A percentile compares a stretch with the other conserved stretches of the same genome.
These are phyloP conservation scores for Mastomys natalensis DNA, from an alignment of 2,113 vertebrate genomes.

Conservation along the genomic window DNA sequence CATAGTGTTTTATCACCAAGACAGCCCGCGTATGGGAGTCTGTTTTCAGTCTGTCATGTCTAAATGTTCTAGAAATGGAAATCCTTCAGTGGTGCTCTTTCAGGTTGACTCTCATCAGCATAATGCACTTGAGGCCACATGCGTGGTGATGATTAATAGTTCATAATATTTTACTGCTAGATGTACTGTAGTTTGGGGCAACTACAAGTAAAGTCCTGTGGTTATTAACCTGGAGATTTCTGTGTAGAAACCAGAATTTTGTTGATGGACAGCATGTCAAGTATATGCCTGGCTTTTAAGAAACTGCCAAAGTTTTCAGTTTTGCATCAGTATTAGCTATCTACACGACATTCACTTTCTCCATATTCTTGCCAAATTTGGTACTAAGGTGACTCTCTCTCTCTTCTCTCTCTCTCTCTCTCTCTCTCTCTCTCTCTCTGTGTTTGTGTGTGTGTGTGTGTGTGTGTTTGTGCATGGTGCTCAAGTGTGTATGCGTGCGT, in stretches of 20 bases:
- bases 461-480: too few species aligned
- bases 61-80: background rate
- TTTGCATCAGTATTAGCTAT: background rate
- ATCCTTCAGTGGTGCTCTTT: background rate
- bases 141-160: background rate
- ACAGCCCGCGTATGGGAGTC: background rate
- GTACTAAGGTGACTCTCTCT: background rate
- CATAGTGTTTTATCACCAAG: background rate
- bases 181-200: background rate
- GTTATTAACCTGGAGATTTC: background rate
- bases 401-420: too few species aligned
- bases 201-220: background rate
- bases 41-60: background rate
- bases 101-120: background rate
- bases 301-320: background rate
- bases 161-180: conserved; percentile 5
- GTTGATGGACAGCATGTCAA: background rate
- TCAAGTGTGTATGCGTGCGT: too few species aligned
- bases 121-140: background rate
- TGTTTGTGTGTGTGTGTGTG: background rate
- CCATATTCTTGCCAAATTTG: background rate
- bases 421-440: too few species aligned
- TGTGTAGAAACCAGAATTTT: background rate
- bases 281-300: conserved; percentile 1
- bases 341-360: background rate